Base-by-base conservation (phyloP, 1,140 invertebrate genomes). In the Proctacanthus coquilletti region DNA sequence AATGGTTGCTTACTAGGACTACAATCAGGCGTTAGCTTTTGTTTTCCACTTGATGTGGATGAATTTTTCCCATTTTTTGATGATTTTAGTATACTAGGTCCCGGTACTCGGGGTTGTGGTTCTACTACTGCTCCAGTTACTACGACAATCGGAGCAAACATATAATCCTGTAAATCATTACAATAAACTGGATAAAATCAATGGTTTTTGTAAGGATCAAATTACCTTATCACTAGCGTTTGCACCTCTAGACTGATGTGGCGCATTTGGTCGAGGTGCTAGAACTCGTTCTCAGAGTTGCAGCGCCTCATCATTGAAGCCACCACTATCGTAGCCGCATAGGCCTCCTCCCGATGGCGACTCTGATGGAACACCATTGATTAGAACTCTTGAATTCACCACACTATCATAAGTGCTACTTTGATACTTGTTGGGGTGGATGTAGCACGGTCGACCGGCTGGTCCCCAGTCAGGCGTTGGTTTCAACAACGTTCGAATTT, bases 31-130 rank as follows among this genome's bases (percentile, higher is more conserved):
- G 40, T 45, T 21, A 43, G 10, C 11, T 30, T 5, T 34, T 33
- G 36, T 42, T 54, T 23, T 31, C 42, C 13, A 19, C 19, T 46
- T 45, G 31, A 33, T 34, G 27, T 36, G 38, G 40, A 10, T 15
- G 31, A 9, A 33, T 3, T 38, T 45, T 34, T 25, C 20, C 35
- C 18, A 15, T 29, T 38, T 50, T 41, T 68, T 14, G 64, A 61
- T 34, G 65, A 61, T 40, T 70, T 70, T 3, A 68, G 43, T 37
- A 69, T 64, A 39, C 64, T 66, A 9, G 67, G 65, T 14, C 67
- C 68, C 11, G 68, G 67, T 11, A 66, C 44, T 44, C 63, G 66
- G 38, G 61, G 51, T 5, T 51, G 29, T 31, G 43, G 34, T 14
- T 46, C 43, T 30, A 44, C 34, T 1, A 36, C 36, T 32, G 42